Conservation (phyloP, 1,140 invertebrate species). For the Plutomurus gul region DNA sequence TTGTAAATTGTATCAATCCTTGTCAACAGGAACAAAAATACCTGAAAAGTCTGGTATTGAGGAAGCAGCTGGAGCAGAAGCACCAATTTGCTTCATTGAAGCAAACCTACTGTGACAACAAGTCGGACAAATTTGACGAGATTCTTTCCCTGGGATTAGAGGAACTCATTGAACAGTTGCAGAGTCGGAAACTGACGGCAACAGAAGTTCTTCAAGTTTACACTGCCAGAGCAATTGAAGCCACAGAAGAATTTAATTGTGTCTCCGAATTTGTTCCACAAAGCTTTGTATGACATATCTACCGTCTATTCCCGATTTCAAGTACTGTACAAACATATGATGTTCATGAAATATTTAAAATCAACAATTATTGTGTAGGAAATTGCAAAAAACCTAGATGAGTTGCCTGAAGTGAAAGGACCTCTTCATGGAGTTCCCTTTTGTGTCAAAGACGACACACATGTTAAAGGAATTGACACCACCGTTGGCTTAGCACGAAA, state of each 20-base stretch:
- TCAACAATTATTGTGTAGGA: constrained; percentile 31
- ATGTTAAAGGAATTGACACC: constrained; percentile 60
- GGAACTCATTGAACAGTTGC: constrained; percentile 41
- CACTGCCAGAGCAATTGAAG: constrained; percentile 35
- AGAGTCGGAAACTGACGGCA: constrained; percentile 48
- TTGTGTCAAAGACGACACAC: constrained; percentile 57
- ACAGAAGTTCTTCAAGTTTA: constrained; percentile 48
- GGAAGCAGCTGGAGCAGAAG: background rate
- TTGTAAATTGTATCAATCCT: background rate
- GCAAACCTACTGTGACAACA: background rate
- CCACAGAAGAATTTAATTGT: constrained; percentile 22
- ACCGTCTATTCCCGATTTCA: background rate
- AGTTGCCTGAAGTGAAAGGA: constrained; percentile 30
- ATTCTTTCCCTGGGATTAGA: constrained; percentile 46
- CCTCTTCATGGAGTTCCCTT: constrained; percentile 57
- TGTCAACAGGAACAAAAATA: background rate
- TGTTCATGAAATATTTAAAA: background rate
- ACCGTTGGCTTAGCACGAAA: constrained; percentile 59
- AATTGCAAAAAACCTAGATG: constrained; percentile 42
- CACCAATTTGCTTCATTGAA: background rate
- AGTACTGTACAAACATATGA: background rate
- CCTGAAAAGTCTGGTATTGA: background rate
- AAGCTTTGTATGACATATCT: constrained; percentile 32
- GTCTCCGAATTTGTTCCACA: constrained; percentile 39
- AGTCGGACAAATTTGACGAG: background rate